phyloP scores from a whole-genome alignment of 2,113 vertebrate genomes.

The Phainopepla nitens region DNA sequence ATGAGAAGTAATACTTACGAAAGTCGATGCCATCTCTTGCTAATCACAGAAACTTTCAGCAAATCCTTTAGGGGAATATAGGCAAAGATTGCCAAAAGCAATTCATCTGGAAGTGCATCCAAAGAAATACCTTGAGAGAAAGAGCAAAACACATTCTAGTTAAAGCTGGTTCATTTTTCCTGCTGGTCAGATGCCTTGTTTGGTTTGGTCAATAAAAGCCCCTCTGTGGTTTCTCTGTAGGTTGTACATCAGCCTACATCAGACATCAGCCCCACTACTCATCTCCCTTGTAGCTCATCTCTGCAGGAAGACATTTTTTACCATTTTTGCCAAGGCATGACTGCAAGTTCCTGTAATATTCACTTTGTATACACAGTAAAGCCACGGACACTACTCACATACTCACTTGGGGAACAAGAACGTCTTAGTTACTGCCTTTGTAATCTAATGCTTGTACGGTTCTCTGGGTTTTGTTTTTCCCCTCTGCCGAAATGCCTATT shows the following conservation, averaged over 20 bases:
- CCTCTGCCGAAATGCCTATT: background rate
- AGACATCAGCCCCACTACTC: background rate
- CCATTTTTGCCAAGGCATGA: background rate
- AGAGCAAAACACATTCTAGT: background rate
- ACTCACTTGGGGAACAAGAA: background rate
- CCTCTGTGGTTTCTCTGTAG: background rate
- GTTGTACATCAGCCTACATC: background rate
- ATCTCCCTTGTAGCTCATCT: background rate
- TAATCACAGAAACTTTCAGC: conserved; percentile 74
- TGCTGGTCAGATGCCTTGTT: background rate
- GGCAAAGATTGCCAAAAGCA: conserved; percentile 83
- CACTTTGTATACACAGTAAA: background rate
- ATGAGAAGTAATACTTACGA: conserved; percentile 75
- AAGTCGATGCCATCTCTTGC: conserved; percentile 84
- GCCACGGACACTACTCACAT: background rate
- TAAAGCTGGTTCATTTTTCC: background rate
- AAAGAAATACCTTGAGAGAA: conserved; percentile 76
- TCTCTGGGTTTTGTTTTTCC: accelerated
- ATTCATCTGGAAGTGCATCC: conserved; percentile 88
- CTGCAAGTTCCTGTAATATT: background rate
- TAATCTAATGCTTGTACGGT: accelerated
- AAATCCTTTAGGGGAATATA: conserved; percentile 83
- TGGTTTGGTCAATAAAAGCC: background rate
- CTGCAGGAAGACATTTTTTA: background rate
- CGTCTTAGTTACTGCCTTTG: background rate